Conservation (phyloP, 1,140 invertebrate species). For the Dendroctonus ponderosae region DNA sequence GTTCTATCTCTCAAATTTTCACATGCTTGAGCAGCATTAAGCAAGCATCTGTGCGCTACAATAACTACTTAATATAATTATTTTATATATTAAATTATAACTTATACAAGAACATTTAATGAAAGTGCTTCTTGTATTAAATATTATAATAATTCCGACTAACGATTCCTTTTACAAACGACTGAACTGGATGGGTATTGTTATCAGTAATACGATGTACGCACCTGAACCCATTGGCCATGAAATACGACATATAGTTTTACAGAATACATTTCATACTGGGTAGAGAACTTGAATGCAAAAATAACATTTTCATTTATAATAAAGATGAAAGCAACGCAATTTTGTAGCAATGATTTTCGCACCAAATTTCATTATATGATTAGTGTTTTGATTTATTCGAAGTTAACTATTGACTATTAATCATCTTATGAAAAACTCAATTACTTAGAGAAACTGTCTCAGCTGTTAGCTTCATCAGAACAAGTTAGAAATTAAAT, state of each 20-base stretch:
- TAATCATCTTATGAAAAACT: neutral
- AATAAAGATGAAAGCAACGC: neutral
- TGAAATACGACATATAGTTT: constrained; percentile 21
- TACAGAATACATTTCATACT: constrained; percentile 14
- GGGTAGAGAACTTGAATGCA: constrained; percentile 10
- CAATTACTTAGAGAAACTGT: neutral
- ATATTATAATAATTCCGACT: neutral
- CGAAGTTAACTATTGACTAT: neutral
- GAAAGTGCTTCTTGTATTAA: no score
- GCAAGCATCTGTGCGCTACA: no score
- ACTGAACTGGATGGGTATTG: neutral
- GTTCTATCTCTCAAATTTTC: no score
- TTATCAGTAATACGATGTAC: constrained; percentile 10
- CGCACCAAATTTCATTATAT: neutral
- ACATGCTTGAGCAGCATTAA: no score
- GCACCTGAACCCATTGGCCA: constrained; percentile 17
- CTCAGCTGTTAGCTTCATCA: no score
- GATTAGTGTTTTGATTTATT: neutral
- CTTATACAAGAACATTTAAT: no score
- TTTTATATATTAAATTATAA: no score
- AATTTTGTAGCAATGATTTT: no score
- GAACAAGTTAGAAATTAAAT: no score
- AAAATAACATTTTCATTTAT: neutral
- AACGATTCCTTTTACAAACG: neutral
- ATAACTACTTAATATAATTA: no score